Conservation (phyloP, 2,113 vertebrate species). For the Sturnira hondurensis region DNA sequence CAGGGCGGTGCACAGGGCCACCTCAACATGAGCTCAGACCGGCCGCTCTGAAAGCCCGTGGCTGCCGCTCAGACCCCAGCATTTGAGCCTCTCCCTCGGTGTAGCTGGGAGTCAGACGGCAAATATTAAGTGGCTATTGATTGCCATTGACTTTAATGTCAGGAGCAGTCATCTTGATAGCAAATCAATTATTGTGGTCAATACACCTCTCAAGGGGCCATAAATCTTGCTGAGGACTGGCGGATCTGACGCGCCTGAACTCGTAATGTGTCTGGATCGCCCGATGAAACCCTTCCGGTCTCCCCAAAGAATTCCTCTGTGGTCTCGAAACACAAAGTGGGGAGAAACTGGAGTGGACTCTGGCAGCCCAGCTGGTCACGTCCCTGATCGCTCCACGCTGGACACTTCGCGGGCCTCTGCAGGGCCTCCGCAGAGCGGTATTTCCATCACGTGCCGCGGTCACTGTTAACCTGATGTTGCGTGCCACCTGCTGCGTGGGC, state of each 20-base stretch:
- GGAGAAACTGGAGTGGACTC: not conserved
- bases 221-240: constrained; percentile 24
- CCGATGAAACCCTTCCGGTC: not conserved
- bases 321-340: not conserved
- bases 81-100: not conserved
- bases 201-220: constrained; percentile 37
- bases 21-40: not conserved
- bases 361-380: too few species aligned
- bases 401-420: too few species aligned
- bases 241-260: not conserved
- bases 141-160: constrained; percentile 70
- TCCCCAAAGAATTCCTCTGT: not conserved
- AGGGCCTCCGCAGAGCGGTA: too few species aligned
- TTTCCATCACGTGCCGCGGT: not conserved
- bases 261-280: not conserved
- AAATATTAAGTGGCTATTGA: constrained; percentile 64
- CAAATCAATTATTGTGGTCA: constrained; percentile 70
- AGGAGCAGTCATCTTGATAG: constrained; percentile 67
- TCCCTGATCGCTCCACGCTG: not conserved
- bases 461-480: fast-evolving
- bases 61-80: not conserved
- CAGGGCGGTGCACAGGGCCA: fast-evolving
- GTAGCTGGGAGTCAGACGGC: not conserved
- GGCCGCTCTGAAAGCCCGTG: not conserved
- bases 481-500: not conserved